These are phyloP conservation scores for Haliclona indistincta DNA, from an alignment of 37 sponge, comb jelly and placozoan genomes.

Conservation along the genomic window DNA sequence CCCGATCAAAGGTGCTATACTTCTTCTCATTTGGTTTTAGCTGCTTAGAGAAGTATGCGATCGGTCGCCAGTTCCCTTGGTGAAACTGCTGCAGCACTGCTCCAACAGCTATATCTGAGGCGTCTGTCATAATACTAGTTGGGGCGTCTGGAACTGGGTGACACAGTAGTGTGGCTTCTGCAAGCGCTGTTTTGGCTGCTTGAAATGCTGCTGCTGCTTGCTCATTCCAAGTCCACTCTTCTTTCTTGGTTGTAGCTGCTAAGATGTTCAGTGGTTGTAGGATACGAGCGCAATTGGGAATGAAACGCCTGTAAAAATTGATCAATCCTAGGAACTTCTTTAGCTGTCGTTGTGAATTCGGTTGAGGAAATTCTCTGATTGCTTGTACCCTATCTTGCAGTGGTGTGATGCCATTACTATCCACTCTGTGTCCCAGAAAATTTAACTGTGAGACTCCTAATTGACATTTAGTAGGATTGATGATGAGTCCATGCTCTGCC, in stretches of 20 bases:
- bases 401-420: neutral
- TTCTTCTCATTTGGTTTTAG: slow-evolving; percentile 27
- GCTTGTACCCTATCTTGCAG: slow-evolving; percentile 12
- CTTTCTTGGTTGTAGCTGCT: neutral
- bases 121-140: slow-evolving; percentile 26
- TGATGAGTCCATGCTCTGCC: too few relatives aligned
- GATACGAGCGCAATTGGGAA: slow-evolving; percentile 22
- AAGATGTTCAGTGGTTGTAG: slow-evolving; percentile 33
- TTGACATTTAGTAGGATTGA: too few relatives aligned
- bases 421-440: too few relatives aligned
- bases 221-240: neutral
- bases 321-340: slow-evolving; percentile 32
- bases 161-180: neutral
- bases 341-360: slow-evolving; percentile 23
- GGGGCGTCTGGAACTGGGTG: slow-evolving; percentile 16
- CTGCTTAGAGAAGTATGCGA: slow-evolving; percentile 40
- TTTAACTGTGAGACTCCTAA: too few relatives aligned
- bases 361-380: slow-evolving; percentile 29
- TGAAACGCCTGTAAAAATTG: slow-evolving; percentile 49
- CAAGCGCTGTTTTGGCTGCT: slow-evolving; percentile 7
- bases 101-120: slow-evolving; percentile 4
- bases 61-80: neutral
- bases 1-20: slow-evolving; percentile 47
- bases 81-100: slow-evolving; percentile 16
- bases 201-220: slow-evolving; percentile 11